These are phyloP conservation scores for Frankliniella fusca DNA, from an alignment of 2,888 invertebrate species.

Conservation along the genomic window DNA sequence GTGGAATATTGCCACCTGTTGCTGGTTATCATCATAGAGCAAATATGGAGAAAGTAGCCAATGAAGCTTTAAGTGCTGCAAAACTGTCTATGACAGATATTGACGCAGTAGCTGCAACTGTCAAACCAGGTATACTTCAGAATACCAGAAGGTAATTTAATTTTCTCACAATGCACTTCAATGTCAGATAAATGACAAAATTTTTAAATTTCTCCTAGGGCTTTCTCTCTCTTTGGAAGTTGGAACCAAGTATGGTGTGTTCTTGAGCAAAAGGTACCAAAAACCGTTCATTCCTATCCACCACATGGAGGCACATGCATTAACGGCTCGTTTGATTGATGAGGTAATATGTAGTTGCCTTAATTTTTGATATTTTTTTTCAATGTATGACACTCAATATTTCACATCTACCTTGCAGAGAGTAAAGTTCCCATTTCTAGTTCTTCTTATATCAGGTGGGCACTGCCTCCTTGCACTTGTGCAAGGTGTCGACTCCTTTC, in stretches of 20 bases:
- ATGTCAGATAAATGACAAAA: neutral
- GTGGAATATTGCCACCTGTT: slow-evolving; percentile 85
- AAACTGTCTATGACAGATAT: slow-evolving; percentile 60
- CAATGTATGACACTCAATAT: no score
- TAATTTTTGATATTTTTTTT: no score
- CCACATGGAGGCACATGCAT: slow-evolving; percentile 98
- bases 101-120: slow-evolving; percentile 87
- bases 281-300: slow-evolving; percentile 93
- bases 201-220: slow-evolving; percentile 50
- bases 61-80: slow-evolving; percentile 55
- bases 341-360: slow-evolving; percentile 46
- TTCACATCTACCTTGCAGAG: slow-evolving; percentile 45
- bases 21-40: slow-evolving; percentile 76
- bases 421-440: slow-evolving; percentile 81
- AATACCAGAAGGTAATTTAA: slow-evolving; percentile 23
- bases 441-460: slow-evolving; percentile 88
- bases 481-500: slow-evolving; percentile 67
- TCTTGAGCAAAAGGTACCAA: slow-evolving; percentile 59
- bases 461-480: slow-evolving; percentile 80
- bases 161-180: neutral
- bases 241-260: slow-evolving; percentile 77
- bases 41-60: slow-evolving; percentile 70
- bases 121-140: slow-evolving; percentile 63
- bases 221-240: slow-evolving; percentile 70
- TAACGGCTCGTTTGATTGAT: slow-evolving; percentile 74